Conservation (phyloP, 1,140 invertebrate species). For the Argopecten irradians region DNA sequence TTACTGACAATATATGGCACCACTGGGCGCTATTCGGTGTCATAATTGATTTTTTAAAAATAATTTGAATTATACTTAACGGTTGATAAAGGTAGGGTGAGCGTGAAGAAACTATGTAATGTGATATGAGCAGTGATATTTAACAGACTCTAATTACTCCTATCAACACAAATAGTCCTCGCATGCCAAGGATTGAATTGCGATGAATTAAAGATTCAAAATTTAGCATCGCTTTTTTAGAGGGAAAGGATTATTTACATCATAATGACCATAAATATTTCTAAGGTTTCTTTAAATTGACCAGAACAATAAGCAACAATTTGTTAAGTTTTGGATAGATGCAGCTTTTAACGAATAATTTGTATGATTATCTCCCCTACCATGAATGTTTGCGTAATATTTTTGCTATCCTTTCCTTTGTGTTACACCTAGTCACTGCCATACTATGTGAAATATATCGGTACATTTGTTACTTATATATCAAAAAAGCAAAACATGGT, state of each 20-base stretch:
- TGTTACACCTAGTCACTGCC: no score
- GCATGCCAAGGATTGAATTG: background rate
- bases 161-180: background rate
- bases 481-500: no score
- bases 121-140: background rate
- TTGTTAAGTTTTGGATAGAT: background rate
- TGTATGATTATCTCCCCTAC: no score
- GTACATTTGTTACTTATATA: no score
- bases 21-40: constrained; percentile 5
- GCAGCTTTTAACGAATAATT: background rate
- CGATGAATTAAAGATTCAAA: background rate
- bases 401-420: no score
- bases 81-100: background rate
- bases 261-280: constrained; percentile 3
- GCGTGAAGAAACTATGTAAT: background rate
- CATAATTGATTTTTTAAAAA: constrained; percentile 1
- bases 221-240: background rate
- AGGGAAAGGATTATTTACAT: background rate
- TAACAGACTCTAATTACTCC: background rate
- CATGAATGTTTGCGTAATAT: no score
- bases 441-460: no score
- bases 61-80: constrained; percentile 14
- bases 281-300: background rate
- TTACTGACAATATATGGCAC: background rate
- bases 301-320: background rate